Evolutionary conservation across 1,140 invertebrate genomes (phyloP).

Genomic region (Drosophila arizonae): DNA sequence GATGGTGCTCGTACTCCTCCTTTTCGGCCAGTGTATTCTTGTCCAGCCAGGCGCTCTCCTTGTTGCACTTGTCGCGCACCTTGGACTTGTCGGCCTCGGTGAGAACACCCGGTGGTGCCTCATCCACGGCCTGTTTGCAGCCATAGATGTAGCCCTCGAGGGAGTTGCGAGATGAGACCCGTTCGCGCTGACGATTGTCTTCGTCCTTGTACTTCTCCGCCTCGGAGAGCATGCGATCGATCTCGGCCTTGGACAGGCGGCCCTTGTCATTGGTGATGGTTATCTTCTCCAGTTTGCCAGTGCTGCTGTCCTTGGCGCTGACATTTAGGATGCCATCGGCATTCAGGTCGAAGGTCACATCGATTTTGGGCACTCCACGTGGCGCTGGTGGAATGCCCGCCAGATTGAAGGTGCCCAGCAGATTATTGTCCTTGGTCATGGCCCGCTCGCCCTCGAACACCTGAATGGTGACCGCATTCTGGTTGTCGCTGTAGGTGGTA

Average conservation of each 20-base stretch:
- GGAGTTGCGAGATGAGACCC: slow-evolving; percentile 89
- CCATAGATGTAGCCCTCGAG: slow-evolving; percentile 93
- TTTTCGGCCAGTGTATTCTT: slow-evolving; percentile 88
- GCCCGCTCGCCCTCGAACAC: slow-evolving; percentile 89
- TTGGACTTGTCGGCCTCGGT: slow-evolving; percentile 85
- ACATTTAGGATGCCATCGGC: slow-evolving; percentile 92
- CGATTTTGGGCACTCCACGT: slow-evolving; percentile 85
- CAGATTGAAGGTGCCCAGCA: slow-evolving; percentile 91
- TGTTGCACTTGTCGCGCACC: slow-evolving; percentile 85
- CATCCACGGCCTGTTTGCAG: slow-evolving; percentile 89
- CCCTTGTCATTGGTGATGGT: slow-evolving; percentile 97
- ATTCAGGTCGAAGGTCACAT: slow-evolving; percentile 91
- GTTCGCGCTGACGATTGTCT: slow-evolving; percentile 87
- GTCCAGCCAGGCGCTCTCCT: slow-evolving; percentile 85
- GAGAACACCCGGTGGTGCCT: slow-evolving; percentile 86
- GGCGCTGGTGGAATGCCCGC: slow-evolving; percentile 89
- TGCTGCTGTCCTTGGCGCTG: slow-evolving; percentile 90
- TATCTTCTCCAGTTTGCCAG: slow-evolving; percentile 89
- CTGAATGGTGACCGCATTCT: slow-evolving; percentile 90
- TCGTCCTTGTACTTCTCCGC: slow-evolving; percentile 88
- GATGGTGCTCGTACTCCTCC: slow-evolving; percentile 89
- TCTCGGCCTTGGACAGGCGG: slow-evolving; percentile 94
- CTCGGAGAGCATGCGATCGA: slow-evolving; percentile 94
- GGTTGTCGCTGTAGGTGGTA: slow-evolving; percentile 87
- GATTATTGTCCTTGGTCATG: slow-evolving; percentile 92